Evolutionary conservation across 2,113 vertebrate genomes (phyloP), one percentile per base, ranked within the genome.

Genomic region (Trichomycterus rosablanca): DNA sequence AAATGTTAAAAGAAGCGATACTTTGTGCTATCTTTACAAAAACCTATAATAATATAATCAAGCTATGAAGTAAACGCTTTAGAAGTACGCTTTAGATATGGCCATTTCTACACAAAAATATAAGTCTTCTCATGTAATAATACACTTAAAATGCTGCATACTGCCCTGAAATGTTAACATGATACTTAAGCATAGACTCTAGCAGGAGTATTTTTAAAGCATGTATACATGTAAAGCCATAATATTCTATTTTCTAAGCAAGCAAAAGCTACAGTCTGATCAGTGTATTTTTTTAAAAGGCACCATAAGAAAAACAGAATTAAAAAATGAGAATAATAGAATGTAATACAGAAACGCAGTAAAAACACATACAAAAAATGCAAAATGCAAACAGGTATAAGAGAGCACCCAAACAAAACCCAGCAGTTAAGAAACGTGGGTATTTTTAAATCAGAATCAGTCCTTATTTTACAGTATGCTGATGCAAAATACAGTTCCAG

Each of bases 111-210:
- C 45, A 24, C 22, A 4, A 50, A 19, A 70, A 56, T 32, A 58
- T 24, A 64, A 30, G 8, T 73, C 30, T 71, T 55, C 28, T 22
- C 65, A 63, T 76, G 72, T 26, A 20, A 65, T 12, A n/a, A 56
- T 34, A 44, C 12, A 16, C 43, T 42, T 39, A 43, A 39, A 55
- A 26, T 10, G 46, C 37, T 37, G 49, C 20, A 56, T 45, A 54
- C 18, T 15, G 16, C 43, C 34, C 34, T 26, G 24, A 56, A 50
- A 63, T 15, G 30, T 52, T 67, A 40, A 49, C 35, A 24, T 39
- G 15, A 19, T 32, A 12, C 57, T 71, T 58, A 66, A 71, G 69
- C 58, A 62, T 60, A 35, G 7, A 11, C 14, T 70, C 44, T 60
- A 24, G 44, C 62, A 71, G 69, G 51, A 66, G 51, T 61, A 42